These are phyloP conservation scores for Simalia tracyae DNA, from an alignment of 2,797 vertebrate species.

Conservation along the genomic window DNA sequence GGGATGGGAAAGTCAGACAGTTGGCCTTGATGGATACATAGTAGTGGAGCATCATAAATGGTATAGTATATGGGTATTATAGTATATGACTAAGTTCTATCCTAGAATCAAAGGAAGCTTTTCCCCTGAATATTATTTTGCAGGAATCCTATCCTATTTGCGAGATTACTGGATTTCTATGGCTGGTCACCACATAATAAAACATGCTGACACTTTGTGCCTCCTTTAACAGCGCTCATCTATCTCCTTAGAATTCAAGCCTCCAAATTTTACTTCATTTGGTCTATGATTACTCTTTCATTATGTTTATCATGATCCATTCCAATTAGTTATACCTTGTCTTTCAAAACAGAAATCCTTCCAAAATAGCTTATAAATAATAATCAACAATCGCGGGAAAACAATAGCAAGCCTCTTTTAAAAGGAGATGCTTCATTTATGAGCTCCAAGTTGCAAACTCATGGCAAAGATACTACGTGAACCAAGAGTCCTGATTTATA, in stretches of 20 bases:
- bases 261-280: neutral
- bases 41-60: neutral
- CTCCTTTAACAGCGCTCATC: too few species aligned
- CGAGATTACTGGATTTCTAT: neutral
- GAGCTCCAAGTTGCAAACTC: neutral
- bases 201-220: too few species aligned
- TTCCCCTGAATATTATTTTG: neutral
- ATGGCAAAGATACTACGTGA: neutral
- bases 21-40: neutral
- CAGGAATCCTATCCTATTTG: neutral
- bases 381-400: neutral
- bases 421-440: neutral
- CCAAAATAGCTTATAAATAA: neutral
- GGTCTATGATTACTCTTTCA: neutral
- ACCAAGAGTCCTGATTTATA: neutral
- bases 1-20: neutral
- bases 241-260: neutral
- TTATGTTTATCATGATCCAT: neutral
- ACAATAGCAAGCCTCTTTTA: neutral
- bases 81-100: neutral
- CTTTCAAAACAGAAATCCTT: neutral
- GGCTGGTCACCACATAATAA: too few species aligned
- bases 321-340: neutral
- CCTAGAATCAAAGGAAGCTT: neutral
- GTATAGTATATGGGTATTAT: neutral